A percentile compares a stretch with the other conserved stretches of the same genome.
phyloP scores from a whole-genome alignment of 2,888 invertebrate species.

The Crematogaster levior region DNA sequence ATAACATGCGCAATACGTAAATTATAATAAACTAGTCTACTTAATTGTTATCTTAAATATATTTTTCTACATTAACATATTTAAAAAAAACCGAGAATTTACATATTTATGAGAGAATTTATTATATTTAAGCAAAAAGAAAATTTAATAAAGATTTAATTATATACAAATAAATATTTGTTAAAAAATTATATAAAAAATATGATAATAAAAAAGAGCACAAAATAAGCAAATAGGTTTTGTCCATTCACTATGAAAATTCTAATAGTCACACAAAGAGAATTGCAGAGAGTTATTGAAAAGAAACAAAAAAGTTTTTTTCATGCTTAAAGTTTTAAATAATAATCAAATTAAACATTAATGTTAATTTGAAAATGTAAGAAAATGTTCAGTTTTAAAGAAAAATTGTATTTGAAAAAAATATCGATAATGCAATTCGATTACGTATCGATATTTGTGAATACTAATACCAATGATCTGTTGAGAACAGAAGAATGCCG shows the following conservation, averaged over 20 bases:
- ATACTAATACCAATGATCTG: not conserved
- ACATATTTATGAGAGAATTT: not conserved
- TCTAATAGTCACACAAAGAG: not conserved
- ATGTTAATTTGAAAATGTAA: not conserved
- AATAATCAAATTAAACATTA: not conserved
- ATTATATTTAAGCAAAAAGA: not conserved
- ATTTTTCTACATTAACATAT: not conserved
- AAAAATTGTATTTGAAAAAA: not conserved
- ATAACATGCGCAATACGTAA: not conserved
- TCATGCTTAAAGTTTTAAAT: not conserved
- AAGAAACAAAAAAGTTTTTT: not conserved
- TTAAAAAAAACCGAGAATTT: not conserved
- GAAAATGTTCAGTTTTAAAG: not conserved
- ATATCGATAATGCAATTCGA: not conserved
- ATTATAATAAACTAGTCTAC: conserved; percentile 15
- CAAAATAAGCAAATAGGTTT: not conserved
- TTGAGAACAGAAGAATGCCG: not conserved
- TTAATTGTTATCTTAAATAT: not conserved
- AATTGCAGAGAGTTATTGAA: too few species aligned
- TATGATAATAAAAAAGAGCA: not conserved
- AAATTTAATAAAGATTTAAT: not conserved
- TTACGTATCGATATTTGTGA: too few species aligned
- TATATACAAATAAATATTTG: not conserved
- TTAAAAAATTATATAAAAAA: not conserved
- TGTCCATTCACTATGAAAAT: not conserved